phyloP scores from a whole-genome alignment of 2,888 invertebrate genomes.

The Sialis fuliginosa region DNA sequence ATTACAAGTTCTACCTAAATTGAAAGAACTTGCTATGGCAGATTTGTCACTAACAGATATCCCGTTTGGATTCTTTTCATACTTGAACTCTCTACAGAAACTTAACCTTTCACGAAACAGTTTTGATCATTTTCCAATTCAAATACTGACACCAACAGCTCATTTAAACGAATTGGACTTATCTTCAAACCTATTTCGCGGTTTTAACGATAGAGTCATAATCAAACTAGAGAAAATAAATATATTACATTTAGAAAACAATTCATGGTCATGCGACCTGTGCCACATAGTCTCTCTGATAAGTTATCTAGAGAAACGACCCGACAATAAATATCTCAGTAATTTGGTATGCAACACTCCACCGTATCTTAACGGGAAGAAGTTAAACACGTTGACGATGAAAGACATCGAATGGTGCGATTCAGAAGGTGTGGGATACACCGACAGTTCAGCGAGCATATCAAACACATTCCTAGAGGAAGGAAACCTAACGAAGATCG shows the following conservation, averaged over 20 bases:
- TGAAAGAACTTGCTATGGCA: constrained; percentile 38
- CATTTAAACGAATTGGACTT: constrained; percentile 47
- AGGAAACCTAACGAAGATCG: constrained; percentile 32
- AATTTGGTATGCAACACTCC: constrained; percentile 41
- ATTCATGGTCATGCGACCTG: constrained; percentile 50
- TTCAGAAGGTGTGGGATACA: constrained; percentile 15
- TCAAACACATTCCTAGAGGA: constrained; percentile 24
- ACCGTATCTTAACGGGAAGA: constrained; percentile 29
- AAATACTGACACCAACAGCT: constrained; percentile 35
- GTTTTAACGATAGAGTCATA: constrained; percentile 37
- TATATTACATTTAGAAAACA: constrained; percentile 34
- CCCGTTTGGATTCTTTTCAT: constrained; percentile 37
- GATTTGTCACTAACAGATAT: constrained; percentile 36
- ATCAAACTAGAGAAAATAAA: constrained; percentile 37
- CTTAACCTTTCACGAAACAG: constrained; percentile 61
- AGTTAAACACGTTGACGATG: constrained; percentile 21
- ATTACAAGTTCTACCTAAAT: constrained; percentile 35
- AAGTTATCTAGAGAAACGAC: constrained; percentile 29
- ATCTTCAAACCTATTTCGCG: constrained; percentile 52
- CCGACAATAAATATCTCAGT: constrained; percentile 30
- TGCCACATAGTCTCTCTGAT: constrained; percentile 39
- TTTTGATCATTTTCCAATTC: constrained; percentile 36
- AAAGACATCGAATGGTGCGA: constrained; percentile 27
- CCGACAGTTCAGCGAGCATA: neutral
- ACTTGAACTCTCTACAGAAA: constrained; percentile 38